Evolutionary conservation across 2,888 invertebrate genomes (phyloP), one percentile per base, ranked within the genome.

Genomic region (Melanargia galathea): DNA sequence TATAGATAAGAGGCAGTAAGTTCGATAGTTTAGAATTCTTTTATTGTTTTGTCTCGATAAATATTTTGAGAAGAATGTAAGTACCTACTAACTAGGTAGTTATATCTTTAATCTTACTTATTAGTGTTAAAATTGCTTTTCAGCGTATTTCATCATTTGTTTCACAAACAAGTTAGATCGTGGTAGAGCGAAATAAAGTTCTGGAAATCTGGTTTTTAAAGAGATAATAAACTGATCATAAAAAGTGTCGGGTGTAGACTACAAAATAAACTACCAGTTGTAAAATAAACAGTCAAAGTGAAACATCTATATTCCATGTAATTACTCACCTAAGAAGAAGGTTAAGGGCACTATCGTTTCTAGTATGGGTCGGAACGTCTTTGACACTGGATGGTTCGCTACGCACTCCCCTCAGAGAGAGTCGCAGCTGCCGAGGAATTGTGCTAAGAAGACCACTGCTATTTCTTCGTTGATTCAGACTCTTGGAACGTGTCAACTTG

Each of bases 401-500:
- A 76, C 91, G 80, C 74, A 92, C 83, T 51, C 86, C 93, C 57
- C 92, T 87, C 63, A 92, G 85, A 49, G 92, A 92, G 66, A 87
- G 84, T 68, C 92, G 83, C 71, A 92, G 85, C 73, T 90, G 92
- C 75, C 88, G 87, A 68, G 92, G 92, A 72, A 93, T 86, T 40
- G 92, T 86, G 62, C 90, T 90, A 68, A 93, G 84, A 40, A 93
- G 82, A 68, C 93, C 92, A 59, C 92, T 90, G 75, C 89, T 90
- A 73, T 86, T 89, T 75, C 89, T 86, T 61, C 90, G 84, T 73
- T 89, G 91, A 73, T 88, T 91, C 65, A 91, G 80, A 74, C 90
- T 92, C 77, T 90, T 92, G 49, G 92, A 91, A 60, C 91, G 83
- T 69, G 84, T 89, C 75, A 92, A 74, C 76, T 86, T 84, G 69